Conservation (phyloP, 2,888 invertebrate species). For the Laothoe populi region DNA sequence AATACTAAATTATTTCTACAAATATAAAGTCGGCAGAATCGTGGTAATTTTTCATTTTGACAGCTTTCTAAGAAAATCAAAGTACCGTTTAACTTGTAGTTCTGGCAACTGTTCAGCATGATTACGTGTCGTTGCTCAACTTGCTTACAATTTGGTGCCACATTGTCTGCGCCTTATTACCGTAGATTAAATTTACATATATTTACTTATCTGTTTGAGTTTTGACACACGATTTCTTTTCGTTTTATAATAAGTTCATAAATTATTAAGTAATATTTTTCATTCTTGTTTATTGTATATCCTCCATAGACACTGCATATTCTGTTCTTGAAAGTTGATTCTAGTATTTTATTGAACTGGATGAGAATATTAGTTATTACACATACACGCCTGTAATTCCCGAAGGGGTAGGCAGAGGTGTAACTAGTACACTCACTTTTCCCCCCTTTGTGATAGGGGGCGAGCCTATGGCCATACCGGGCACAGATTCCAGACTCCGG, state of each 20-base stretch:
- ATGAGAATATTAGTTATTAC: no score
- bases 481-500: no score
- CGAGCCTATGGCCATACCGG: no score
- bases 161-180: slow-evolving; percentile 15
- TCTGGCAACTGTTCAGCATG: background rate
- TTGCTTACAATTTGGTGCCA: slow-evolving; percentile 9
- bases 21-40: background rate
- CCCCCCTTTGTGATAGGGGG: no score
- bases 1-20: background rate
- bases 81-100: slow-evolving; percentile 3
- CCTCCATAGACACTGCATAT: no score
- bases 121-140: slow-evolving; percentile 12
- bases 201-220: background rate
- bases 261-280: no score
- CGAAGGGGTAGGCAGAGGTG: no score
- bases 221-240: background rate
- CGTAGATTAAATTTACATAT: slow-evolving; percentile 9
- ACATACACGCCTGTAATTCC: no score
- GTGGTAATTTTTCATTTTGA: background rate
- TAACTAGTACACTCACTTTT: no score
- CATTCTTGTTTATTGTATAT: no score
- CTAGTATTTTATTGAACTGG: no score
- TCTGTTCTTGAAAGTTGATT: no score
- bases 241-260: background rate
- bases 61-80: background rate